Base-by-base conservation (phyloP, 2,888 invertebrate species). In the Hesperia comma region DNA sequence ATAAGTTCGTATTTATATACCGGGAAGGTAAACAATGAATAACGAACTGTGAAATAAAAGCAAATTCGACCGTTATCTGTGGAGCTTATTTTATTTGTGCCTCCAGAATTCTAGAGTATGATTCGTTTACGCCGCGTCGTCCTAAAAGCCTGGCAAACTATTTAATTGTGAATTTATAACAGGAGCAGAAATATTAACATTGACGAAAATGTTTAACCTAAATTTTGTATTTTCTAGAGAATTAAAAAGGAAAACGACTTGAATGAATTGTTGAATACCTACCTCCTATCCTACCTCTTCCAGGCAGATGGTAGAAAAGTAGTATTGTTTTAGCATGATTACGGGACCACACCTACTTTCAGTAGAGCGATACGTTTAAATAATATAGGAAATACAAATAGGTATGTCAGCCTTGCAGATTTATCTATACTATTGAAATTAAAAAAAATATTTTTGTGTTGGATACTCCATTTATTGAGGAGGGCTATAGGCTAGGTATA, bases 11-110 rank as follows among this genome's bases (percentile, higher is more conserved):
- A 77, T 73, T 75, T 77, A 75, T 74, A 75, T 73, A 71, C 72
- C 71, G 71, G 70, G 70, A 74, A 70, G 71, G 75, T 77, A 73
- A 75, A 79, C 77, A 76, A 77, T 76, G 80, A 78, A 79, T 81
- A 84, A 82, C 79, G 81, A 82, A 83, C 79, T 80, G 81, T 77
- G 72, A 80, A 80, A 79, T 78, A 76, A 79, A 80, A 77, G 78
- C 77, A 79, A 80, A 80, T 78, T 75, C 73, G 69, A 72, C 71
- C 62, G 68, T 70, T 69, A 71, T 56, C 58, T 71, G 70, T 70
- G 68, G 63, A 68, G 71, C 71, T 75, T 69, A 71, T 72, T 71
- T 70, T 69, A 73, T 70, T 69, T 63, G 53, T 60, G 60, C 40
- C 60, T 26, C 66, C 61, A 58, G 58, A 67, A 55, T 68, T 61